Evolutionary conservation across 1,140 invertebrate genomes (phyloP).

Genomic region (Phthorimaea operculella): DNA sequence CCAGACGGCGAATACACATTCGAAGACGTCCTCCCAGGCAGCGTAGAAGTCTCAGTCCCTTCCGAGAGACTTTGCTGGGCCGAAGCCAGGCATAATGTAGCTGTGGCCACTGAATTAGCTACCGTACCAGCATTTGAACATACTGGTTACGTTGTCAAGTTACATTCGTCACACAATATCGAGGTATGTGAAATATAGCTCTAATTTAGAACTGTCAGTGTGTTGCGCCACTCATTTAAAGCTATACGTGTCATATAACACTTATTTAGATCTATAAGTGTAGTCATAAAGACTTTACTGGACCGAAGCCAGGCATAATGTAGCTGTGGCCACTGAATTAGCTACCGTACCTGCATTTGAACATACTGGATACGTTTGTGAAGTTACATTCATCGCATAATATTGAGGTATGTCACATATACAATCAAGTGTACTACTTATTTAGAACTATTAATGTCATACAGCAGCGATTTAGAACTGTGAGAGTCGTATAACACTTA

Average conservation of each 20-base stretch:
- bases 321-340: constrained; percentile 74
- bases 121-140: constrained; percentile 79
- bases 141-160: constrained; percentile 77
- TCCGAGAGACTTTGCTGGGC: constrained; percentile 80
- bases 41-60: constrained; percentile 79
- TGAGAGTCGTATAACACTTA: too few species aligned
- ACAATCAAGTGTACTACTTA: constrained; percentile 44
- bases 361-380: constrained; percentile 81
- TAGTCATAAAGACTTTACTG: constrained; percentile 88
- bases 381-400: constrained; percentile 77
- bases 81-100: constrained; percentile 71
- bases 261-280: too few species aligned
- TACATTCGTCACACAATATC: constrained; percentile 78
- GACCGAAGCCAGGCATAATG: constrained; percentile 71
- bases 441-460: too few species aligned
- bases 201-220: too few species aligned
- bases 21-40: constrained; percentile 81
- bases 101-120: constrained; percentile 74
- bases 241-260: too few species aligned
- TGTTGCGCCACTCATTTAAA: too few species aligned
- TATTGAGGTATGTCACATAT: constrained; percentile 64
- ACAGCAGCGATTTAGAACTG: too few species aligned
- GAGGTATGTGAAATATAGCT: constrained; percentile 46
- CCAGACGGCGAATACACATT: constrained; percentile 81
- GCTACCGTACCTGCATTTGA: constrained; percentile 77